Evolutionary conservation across 2,888 invertebrate species (phyloP).

Genomic region (Leuctra nigra): DNA sequence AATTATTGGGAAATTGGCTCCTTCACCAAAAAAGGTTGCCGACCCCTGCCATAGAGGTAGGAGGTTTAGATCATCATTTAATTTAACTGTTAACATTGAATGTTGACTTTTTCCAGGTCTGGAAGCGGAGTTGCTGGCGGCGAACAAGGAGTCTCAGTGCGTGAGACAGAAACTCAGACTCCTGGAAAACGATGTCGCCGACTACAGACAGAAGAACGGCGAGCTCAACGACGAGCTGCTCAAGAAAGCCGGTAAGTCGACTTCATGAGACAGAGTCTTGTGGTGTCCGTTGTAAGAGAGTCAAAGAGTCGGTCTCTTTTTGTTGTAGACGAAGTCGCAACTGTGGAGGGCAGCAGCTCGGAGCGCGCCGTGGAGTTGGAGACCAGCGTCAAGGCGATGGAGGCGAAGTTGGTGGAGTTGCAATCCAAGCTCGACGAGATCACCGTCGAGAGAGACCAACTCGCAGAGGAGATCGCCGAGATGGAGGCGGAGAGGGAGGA

Average conservation of each 20-base stretch:
- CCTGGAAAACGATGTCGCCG: conserved; percentile 53
- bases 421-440: conserved; percentile 43
- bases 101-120: too few species aligned
- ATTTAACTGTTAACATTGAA: too few species aligned
- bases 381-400: conserved; percentile 17
- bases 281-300: too few species aligned
- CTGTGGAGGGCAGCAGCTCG: conserved; percentile 10
- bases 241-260: conserved; percentile 41
- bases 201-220: conserved; percentile 51
- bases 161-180: conserved; percentile 52
- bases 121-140: conserved; percentile 56
- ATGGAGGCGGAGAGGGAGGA: conserved; percentile 37
- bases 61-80: too few species aligned
- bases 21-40: too few species aligned
- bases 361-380: conserved; percentile 19
- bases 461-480: conserved; percentile 42
- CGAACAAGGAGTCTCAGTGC: conserved; percentile 59
- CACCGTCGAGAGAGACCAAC: conserved; percentile 43
- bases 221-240: conserved; percentile 52
- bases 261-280: neutral
- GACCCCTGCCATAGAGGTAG: too few species aligned
- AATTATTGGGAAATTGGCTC: too few species aligned
- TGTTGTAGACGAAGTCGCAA: conserved; percentile 22
- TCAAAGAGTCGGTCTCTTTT: too few species aligned
- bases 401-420: conserved; percentile 32